Percentiles rank a stretch among this genome's conserved stretches.
These are phyloP conservation scores for Tinea trinotella DNA, from an alignment of 2,888 invertebrate species.

Conservation along the genomic window DNA sequence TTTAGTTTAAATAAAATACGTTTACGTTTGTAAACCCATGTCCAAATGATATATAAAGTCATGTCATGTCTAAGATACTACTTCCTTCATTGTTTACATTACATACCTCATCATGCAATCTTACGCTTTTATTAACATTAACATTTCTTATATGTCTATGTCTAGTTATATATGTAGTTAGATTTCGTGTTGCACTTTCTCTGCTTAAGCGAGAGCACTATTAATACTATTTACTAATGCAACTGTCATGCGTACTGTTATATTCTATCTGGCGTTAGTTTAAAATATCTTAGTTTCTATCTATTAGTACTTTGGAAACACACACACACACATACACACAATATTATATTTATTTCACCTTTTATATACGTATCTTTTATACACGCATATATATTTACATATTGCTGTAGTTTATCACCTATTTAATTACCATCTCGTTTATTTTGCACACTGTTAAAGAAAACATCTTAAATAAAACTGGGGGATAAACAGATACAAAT, in stretches of 20 bases:
- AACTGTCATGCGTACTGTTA: constrained; percentile 68
- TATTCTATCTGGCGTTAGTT: constrained; percentile 1
- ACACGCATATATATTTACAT: neutral
- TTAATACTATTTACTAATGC: constrained; percentile 48
- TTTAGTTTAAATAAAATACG: too few species aligned
- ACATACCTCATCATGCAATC: constrained; percentile 25
- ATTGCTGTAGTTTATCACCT: neutral
- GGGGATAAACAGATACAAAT: constrained; percentile 42
- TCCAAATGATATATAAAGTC: neutral
- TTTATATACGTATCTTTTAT: constrained; percentile 6
- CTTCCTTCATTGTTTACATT: constrained; percentile 20
- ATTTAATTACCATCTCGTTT: neutral
- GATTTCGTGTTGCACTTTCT: constrained; percentile 34
- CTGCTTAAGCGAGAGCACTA: constrained; percentile 60
- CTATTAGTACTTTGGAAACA: neutral
- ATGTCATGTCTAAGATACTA: neutral
- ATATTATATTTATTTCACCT: too few species aligned
- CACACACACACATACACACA: neutral
- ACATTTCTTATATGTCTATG: constrained; percentile 21
- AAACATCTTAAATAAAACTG: constrained; percentile 58
- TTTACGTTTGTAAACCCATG: too few species aligned
- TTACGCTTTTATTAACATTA: constrained; percentile 43
- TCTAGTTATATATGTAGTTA: neutral
- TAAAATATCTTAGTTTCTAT: constrained; percentile 9
- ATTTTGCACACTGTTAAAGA: constrained; percentile 40